These are phyloP conservation scores for Ruditapes philippinarum DNA, from an alignment of 1,140 invertebrate species.

Conservation along the genomic window DNA sequence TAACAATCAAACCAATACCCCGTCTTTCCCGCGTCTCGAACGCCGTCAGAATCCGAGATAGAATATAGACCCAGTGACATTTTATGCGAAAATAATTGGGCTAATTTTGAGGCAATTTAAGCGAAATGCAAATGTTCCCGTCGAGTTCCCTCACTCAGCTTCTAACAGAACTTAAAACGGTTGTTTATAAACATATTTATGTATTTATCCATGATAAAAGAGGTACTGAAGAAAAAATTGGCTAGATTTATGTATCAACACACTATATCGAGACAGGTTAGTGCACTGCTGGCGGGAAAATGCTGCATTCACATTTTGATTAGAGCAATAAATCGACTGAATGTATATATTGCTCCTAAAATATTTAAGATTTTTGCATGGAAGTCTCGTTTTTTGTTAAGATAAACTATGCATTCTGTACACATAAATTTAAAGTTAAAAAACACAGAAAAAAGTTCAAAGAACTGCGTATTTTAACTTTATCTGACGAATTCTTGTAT, in stretches of 20 bases:
- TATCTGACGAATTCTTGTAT: no score
- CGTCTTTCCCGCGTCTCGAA: background rate
- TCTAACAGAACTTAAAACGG: background rate
- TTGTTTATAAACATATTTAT: constrained; percentile 31
- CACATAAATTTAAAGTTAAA: no score
- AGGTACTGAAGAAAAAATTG: background rate
- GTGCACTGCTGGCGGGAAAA: no score
- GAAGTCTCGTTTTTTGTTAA: no score
- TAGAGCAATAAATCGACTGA: no score
- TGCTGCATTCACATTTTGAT: no score
- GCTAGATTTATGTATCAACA: background rate
- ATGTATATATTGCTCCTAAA: no score
- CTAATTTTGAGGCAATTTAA: constrained; percentile 30
- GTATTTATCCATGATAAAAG: background rate
- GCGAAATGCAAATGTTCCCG: constrained; percentile 42
- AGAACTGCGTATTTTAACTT: no score
- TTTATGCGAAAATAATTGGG: constrained; percentile 37
- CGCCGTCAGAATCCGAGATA: background rate
- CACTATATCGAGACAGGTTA: background rate
- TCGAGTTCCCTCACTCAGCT: background rate
- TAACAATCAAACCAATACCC: constrained; percentile 7
- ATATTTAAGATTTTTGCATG: no score
- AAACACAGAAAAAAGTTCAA: no score
- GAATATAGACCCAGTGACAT: constrained; percentile 27
- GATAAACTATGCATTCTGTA: no score